phyloP scores from a whole-genome alignment of 2,113 vertebrate genomes.

The Orycteropus afer region DNA sequence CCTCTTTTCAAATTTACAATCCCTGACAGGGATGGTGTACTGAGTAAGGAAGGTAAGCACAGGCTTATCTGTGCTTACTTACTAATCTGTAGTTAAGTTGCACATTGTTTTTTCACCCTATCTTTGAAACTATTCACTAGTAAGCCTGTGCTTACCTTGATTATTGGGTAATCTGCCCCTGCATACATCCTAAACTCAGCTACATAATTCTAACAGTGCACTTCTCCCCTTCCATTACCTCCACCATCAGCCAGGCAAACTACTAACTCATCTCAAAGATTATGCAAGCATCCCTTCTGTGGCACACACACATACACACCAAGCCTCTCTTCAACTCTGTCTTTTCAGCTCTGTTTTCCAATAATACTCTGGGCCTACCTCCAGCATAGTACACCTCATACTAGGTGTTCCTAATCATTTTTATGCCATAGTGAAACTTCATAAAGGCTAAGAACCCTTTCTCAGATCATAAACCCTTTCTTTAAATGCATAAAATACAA shows the following conservation, averaged over 20 bases:
- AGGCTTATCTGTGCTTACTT: background rate
- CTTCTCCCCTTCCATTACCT: background rate
- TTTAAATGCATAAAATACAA: conserved; percentile 29
- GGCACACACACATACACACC: background rate
- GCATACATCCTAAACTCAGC: background rate
- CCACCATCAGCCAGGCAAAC: background rate
- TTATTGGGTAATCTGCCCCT: background rate
- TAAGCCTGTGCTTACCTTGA: background rate
- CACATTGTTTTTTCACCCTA: background rate
- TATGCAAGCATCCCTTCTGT: background rate
- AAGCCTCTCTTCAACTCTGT: background rate
- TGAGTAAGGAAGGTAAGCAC: too few relatives aligned
- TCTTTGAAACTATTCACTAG: background rate
- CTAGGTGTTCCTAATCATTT: background rate
- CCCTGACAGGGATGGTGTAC: too few relatives aligned
- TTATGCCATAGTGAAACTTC: background rate
- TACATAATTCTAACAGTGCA: background rate
- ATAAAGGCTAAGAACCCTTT: background rate
- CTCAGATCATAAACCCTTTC: background rate
- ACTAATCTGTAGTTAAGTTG: background rate
- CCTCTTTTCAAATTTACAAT: too few relatives aligned
- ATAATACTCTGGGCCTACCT: background rate
- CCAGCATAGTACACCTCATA: background rate
- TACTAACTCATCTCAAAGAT: background rate
- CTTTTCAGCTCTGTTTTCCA: background rate